Percentiles rank a stretch among this genome's conserved stretches.
Conservation (phyloP, 1,140 invertebrate genomes). For the Plutomurus gul region DNA sequence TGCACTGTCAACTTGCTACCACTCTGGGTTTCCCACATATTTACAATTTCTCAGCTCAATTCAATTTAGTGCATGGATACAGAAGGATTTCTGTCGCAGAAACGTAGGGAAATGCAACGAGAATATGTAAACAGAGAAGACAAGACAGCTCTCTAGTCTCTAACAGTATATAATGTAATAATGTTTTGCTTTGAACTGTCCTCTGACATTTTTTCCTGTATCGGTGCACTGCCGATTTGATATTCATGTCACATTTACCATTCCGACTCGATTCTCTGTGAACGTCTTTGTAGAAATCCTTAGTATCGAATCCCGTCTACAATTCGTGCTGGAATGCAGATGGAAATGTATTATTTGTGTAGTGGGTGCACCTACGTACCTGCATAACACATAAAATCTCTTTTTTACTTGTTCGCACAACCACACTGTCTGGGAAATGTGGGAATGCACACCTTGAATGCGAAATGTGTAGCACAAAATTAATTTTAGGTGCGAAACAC, state of each 20-base stretch:
- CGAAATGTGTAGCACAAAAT: too few species aligned
- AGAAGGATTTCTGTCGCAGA: conserved; percentile 24
- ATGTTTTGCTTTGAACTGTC: background rate
- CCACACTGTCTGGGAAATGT: background rate
- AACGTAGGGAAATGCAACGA: conserved; percentile 5
- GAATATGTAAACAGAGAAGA: background rate
- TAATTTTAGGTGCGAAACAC: too few species aligned
- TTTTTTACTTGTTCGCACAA: background rate
- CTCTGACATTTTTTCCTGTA: background rate
- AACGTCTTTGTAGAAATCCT: conserved; percentile 1
- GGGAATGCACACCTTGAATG: too few species aligned
- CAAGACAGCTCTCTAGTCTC: background rate
- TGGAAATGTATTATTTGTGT: background rate
- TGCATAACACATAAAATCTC: background rate
- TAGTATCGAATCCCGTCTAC: conserved; percentile 16
- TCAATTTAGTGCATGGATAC: conserved; percentile 19
- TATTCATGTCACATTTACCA: conserved; percentile 20
- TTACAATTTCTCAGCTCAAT: too few species aligned
- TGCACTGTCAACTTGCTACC: too few species aligned
- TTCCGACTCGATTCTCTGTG: conserved; percentile 10
- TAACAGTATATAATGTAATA: background rate
- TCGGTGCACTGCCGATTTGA: background rate
- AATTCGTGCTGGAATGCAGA: conserved; percentile 9
- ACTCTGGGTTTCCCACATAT: too few species aligned
- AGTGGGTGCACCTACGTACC: background rate